phyloP scores from a whole-genome alignment of 1,140 invertebrate genomes.

The Forficula auricularia region DNA sequence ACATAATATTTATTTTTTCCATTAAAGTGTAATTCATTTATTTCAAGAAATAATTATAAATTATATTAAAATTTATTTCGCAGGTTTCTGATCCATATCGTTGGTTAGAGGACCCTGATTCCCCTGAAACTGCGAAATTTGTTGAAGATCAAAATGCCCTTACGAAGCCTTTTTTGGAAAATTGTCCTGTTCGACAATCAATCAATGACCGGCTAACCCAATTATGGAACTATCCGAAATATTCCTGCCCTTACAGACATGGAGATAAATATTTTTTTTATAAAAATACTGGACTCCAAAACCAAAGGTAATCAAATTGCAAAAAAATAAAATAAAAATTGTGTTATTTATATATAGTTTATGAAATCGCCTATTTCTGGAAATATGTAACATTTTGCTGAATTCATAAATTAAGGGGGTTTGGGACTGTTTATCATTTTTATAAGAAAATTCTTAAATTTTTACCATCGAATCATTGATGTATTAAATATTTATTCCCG shows the following conservation, averaged over 20 bases:
- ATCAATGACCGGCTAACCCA: constrained; percentile 66
- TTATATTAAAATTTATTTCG: too few species aligned
- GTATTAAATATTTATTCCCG: too few species aligned
- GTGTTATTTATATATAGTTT: constrained; percentile 8
- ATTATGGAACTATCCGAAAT: constrained; percentile 93
- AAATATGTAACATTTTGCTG: too few species aligned
- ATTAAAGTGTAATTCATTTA: too few species aligned
- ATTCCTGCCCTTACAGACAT: constrained; percentile 64
- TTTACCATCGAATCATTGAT: too few species aligned
- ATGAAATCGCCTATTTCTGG: too few species aligned
- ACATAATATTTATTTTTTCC: too few species aligned
- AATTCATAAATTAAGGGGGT: too few species aligned
- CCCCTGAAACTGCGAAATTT: constrained; percentile 78
- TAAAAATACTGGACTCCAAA: constrained; percentile 89
- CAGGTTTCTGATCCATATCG: constrained; percentile 84
- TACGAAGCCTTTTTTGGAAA: constrained; percentile 66
- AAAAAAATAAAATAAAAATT: neutral
- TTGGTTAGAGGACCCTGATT: constrained; percentile 92
- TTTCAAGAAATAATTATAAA: too few species aligned
- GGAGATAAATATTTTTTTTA: constrained; percentile 83
- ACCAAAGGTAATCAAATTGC: constrained; percentile 70
- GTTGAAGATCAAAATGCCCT: constrained; percentile 83
- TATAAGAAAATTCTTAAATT: too few species aligned
- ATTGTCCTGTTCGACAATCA: constrained; percentile 49
- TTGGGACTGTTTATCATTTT: too few species aligned